These are phyloP conservation scores for Anastrepha obliqua DNA, from an alignment of 1,140 invertebrate species.

Conservation along the genomic window DNA sequence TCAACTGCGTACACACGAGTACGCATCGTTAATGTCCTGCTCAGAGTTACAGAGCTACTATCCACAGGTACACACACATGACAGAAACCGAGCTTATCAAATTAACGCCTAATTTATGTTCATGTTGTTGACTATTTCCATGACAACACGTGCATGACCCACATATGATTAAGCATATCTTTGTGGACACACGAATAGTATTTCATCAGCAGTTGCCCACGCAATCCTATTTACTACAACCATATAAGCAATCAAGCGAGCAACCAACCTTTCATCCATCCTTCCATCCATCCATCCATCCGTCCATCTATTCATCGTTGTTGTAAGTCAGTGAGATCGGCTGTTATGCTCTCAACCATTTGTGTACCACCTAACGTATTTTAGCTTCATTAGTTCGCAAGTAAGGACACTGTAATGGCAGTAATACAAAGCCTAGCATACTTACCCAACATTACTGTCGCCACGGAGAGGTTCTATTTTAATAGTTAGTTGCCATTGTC, in stretches of 20 bases:
- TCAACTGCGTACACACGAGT: background rate
- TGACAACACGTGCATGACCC: slow-evolving; percentile 21
- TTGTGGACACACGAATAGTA: slow-evolving; percentile 14
- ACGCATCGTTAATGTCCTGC: background rate
- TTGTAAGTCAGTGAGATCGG: background rate
- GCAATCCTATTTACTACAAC: background rate
- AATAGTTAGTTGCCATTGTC: slow-evolving; percentile 1
- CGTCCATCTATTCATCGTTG: background rate
- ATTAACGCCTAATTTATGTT: slow-evolving; percentile 51
- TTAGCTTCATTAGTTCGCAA: slow-evolving; percentile 45
- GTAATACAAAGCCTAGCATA: background rate
- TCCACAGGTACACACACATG: background rate
- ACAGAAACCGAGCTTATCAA: background rate
- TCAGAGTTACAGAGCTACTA: background rate
- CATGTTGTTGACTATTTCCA: slow-evolving; percentile 36
- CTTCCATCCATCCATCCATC: background rate
- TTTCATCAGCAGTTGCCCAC: slow-evolving; percentile 14
- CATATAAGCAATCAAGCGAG: slow-evolving; percentile 17
- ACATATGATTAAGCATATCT: slow-evolving; percentile 7
- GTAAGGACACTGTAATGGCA: background rate
- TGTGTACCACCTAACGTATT: background rate
- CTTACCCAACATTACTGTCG: slow-evolving; percentile 28
- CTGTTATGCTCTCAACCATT: slow-evolving; percentile 22
- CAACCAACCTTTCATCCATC: background rate
- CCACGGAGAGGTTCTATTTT: slow-evolving; percentile 10